Evolutionary conservation across 2,888 invertebrate genomes (phyloP).

Genomic region (Drosophila austrosaltans): DNA sequence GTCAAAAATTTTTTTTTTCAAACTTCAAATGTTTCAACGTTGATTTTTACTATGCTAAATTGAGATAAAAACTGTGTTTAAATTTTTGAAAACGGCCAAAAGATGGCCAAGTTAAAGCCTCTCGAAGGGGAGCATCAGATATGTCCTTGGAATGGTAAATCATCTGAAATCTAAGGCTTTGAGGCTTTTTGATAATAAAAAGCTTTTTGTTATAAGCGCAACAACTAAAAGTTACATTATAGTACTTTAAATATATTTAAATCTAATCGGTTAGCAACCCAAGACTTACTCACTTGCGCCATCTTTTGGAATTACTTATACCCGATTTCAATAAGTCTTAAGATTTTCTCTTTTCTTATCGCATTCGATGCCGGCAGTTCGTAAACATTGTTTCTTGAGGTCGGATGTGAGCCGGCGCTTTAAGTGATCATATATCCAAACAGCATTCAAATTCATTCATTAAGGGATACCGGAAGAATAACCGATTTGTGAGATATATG

Average conservation of each 20-base stretch:
- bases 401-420: background rate
- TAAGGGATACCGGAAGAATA: background rate
- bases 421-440: background rate
- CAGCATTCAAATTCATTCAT: background rate
- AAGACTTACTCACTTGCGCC: background rate
- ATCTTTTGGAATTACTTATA: background rate
- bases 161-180: too few species aligned
- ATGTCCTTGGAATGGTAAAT: too few species aligned
- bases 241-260: background rate
- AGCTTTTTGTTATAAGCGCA: too few species aligned
- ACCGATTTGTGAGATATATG: background rate
- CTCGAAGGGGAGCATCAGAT: too few species aligned
- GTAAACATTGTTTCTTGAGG: background rate
- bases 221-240: too few species aligned
- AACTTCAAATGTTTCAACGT: too few species aligned
- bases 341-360: background rate
- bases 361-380: background rate
- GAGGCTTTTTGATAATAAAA: too few species aligned
- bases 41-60: too few species aligned
- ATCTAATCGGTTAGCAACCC: background rate
- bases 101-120: too few species aligned
- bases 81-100: too few species aligned
- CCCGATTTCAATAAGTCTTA: background rate
- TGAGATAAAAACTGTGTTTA: too few species aligned
- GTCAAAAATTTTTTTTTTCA: too few species aligned